Evolutionary conservation across 2,113 vertebrate genomes (phyloP), one percentile per base, ranked within the genome.

Genomic region (Harpagus bidentatus): DNA sequence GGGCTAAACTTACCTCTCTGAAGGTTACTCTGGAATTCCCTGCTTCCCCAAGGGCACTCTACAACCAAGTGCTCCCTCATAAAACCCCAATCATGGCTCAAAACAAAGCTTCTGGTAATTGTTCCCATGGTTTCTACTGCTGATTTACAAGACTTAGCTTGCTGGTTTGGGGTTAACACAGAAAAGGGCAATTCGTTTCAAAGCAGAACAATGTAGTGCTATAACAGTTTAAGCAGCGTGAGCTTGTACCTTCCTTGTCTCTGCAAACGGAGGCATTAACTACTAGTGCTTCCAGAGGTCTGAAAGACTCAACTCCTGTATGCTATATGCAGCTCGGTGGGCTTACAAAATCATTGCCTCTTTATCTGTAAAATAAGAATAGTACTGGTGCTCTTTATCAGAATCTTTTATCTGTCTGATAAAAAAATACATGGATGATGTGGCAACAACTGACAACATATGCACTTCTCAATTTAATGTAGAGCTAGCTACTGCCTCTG

Each of bases 381-480:
- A 38, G 36, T 6, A 7, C 38, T 22, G 55, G 38, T 80, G 70
- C 18, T 66, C 28, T 74, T 84, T 32, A 45, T n/a, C 36, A 63
- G n/a, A 65, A 32, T 21, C 61, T 83, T 76, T 72, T 18, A 80
- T 42, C 16, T 48, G 66, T 26, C n/a, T 82, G 48, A 70, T 47
- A 4, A 40, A 59, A 83, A 59, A 8, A 2, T 7, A 52, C 1
- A 3, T 0, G 20, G 36, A 13, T 62, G 45, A 62, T 55, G 50
- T 47, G 65, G 69, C 45, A 92, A 56, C 36, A 76, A 31, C 17
- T 58, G 42, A 66, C 32, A 79, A n/a, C 4, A 42, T 4, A 19
- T 2, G 28, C 13, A 40, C 23, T 67, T 31, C 28, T 34, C n/a
- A 28, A 34, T 4, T 19, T 22, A 17, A 53, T 0, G 0, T 2